These are phyloP conservation scores for Rutpela maculata DNA, from an alignment of 2,888 invertebrate genomes.

Conservation along the genomic window DNA sequence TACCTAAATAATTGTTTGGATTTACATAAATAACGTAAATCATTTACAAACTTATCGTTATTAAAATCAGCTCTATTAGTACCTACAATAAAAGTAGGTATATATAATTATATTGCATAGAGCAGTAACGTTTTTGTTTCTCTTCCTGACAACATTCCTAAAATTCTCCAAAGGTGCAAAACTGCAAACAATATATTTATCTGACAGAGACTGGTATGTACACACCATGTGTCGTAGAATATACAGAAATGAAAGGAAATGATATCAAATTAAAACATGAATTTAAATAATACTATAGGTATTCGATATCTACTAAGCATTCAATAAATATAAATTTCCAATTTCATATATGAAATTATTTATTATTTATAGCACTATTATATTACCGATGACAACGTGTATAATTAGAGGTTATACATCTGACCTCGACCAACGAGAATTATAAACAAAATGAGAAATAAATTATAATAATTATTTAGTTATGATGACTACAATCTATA, in stretches of 20 bases:
- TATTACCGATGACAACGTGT: background rate
- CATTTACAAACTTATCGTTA: too few species aligned
- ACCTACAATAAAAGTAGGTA: too few species aligned
- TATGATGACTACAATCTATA: background rate
- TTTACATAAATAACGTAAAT: too few species aligned
- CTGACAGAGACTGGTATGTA: too few species aligned
- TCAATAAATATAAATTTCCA: background rate
- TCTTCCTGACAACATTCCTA: background rate
- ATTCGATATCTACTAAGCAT: background rate
- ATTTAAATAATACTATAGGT: too few species aligned
- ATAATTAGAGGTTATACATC: slow-evolving; percentile 14
- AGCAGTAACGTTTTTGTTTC: too few species aligned
- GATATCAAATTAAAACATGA: too few species aligned
- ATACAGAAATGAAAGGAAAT: too few species aligned
- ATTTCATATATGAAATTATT: background rate
- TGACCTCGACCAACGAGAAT: slow-evolving; percentile 23
- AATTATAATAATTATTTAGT: slow-evolving; percentile 1
- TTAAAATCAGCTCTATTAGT: too few species aligned
- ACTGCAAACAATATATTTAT: background rate
- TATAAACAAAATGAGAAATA: slow-evolving; percentile 13
- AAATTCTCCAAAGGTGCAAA: background rate
- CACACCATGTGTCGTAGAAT: too few species aligned
- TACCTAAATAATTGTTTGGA: too few species aligned
- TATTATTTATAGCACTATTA: background rate
- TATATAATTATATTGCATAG: too few species aligned